Evolutionary conservation across 2,888 invertebrate genomes (phyloP).

Genomic region (Parnassius smintheus): DNA sequence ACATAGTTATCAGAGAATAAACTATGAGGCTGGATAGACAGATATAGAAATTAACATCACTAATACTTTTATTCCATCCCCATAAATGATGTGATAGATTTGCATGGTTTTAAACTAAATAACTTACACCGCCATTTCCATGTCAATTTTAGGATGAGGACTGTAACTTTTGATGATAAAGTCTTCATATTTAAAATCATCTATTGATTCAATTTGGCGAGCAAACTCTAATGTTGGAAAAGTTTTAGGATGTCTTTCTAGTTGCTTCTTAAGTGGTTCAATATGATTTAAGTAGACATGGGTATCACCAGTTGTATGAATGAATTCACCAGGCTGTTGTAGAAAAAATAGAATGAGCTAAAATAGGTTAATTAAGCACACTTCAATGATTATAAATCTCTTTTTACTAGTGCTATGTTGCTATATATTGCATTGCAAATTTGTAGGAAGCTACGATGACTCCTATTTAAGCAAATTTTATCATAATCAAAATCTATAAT

Average conservation of each 20-base stretch:
- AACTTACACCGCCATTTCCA: slow-evolving; percentile 91
- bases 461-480: too few species aligned
- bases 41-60: too few species aligned
- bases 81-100: too few species aligned
- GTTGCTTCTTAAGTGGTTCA: slow-evolving; percentile 89
- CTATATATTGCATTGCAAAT: too few species aligned
- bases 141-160: slow-evolving; percentile 93
- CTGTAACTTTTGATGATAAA: slow-evolving; percentile 92
- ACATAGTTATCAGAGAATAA: too few species aligned
- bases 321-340: slow-evolving; percentile 92
- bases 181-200: slow-evolving; percentile 93
- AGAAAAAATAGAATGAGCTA: slow-evolving; percentile 8
- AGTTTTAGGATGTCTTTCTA: slow-evolving; percentile 87
- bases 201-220: slow-evolving; percentile 87
- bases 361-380: neutral
- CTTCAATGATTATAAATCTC: too few species aligned
- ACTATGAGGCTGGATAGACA: too few species aligned
- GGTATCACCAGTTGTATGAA: slow-evolving; percentile 97
- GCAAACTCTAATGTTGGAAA: slow-evolving; percentile 92
- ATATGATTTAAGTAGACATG: slow-evolving; percentile 97
- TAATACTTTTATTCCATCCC: too few species aligned
- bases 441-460: too few species aligned
- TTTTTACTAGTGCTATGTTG: too few species aligned
- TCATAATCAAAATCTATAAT: too few species aligned
- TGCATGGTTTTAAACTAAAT: neutral